Evolutionary conservation across 1,140 invertebrate genomes (phyloP).

Genomic region (Drosophila tropicalis): DNA sequence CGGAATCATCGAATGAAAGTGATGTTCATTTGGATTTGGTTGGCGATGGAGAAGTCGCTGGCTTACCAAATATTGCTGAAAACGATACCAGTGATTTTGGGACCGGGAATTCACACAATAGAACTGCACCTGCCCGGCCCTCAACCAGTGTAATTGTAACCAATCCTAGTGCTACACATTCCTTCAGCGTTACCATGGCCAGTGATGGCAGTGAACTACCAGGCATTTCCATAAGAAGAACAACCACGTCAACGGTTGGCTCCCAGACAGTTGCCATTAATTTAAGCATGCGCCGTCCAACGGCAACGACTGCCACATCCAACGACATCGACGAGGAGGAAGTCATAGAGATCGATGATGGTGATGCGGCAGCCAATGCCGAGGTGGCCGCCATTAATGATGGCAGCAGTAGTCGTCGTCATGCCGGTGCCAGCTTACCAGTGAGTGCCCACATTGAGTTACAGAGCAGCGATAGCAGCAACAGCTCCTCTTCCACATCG

Average conservation of each 20-base stretch:
- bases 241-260: constrained; percentile 66
- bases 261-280: constrained; percentile 73
- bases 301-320: constrained; percentile 8
- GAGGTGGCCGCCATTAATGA: constrained; percentile 70
- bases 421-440: constrained; percentile 61
- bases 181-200: constrained; percentile 68
- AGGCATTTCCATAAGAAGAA: constrained; percentile 64
- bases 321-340: constrained; percentile 31
- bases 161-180: constrained; percentile 72
- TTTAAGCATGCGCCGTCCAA: constrained; percentile 67
- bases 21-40: constrained; percentile 35
- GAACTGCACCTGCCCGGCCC: constrained; percentile 42
- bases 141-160: constrained; percentile 72
- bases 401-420: constrained; percentile 49
- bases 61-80: neutral
- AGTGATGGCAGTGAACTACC: constrained; percentile 69
- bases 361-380: constrained; percentile 68
- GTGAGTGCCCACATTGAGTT: constrained; percentile 72
- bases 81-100: constrained; percentile 18
- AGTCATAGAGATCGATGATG: constrained; percentile 73
- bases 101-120: constrained; percentile 30
- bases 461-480: constrained; percentile 59
- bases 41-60: neutral
- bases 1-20: constrained; percentile 53
- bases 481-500: constrained; percentile 38